Evolutionary conservation across 2,888 invertebrate genomes (phyloP), one percentile per base, ranked within the genome.

Genomic region (Cryptocheilus praepositus): DNA sequence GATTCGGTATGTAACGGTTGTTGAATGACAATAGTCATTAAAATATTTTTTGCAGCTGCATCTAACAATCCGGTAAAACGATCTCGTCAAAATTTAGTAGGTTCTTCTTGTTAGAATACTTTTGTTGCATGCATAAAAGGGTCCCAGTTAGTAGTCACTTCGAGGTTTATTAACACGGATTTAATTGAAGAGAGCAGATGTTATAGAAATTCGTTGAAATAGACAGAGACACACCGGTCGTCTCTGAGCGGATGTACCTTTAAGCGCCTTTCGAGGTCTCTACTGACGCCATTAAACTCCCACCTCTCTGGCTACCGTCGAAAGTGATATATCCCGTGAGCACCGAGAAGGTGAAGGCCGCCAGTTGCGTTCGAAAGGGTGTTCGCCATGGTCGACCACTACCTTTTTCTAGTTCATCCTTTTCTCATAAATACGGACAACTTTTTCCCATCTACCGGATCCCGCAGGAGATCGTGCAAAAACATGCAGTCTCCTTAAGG

Each of bases 341-440:
- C n/a, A 18, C 4, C 28, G 46, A 45, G 53, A 46, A 54, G 59
- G 59, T 18, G 59, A 59, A 64, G 54, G 58, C 58, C 59, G 53
- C 18, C 43, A n/a, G 28, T 59, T 13, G 22, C 64, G 25, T 64
- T 59, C 18, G 36, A 28, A 22, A 59, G 45, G 49, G 49, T 45
- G 49, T 1, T 46, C 53, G 43, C 53, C 59, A 59, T 44, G 64
- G 64, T 52, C 64, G 43, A 60, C 49, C 54, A 22, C 55, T 49
- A 15, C 22, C 49, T 45, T 54, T 61, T 43, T 55, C 49, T 46
- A 61, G 51, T 49, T 61, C 54, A n/a, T n/a, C 21, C 19, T n/a
- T 36, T 56, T 21, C 21, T 28, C 49, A 8, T 15, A 45, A 45
- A 19, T 18, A 18, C 15, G 55, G 13, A 8, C 28, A n/a, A 16